These are phyloP conservation scores for Conus betulinus DNA, from an alignment of 1,140 invertebrate genomes.

Conservation along the genomic window DNA sequence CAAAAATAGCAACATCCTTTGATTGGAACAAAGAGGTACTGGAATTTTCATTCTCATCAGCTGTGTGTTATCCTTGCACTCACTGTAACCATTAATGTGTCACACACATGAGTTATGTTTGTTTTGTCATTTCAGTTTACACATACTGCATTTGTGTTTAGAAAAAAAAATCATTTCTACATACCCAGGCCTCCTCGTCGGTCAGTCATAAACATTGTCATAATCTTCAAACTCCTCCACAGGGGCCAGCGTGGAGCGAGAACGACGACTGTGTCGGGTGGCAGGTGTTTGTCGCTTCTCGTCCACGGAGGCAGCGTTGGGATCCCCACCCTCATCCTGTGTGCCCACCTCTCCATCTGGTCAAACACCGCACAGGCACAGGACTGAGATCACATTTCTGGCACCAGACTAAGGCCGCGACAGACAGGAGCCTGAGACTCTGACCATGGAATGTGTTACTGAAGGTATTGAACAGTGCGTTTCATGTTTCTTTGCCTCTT, in stretches of 20 bases:
- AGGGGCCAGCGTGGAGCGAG: slow-evolving; percentile 56
- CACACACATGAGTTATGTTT: background rate
- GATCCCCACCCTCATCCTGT: slow-evolving; percentile 61
- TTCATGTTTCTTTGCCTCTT: too few relatives aligned
- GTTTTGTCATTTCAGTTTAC: background rate
- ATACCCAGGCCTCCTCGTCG: slow-evolving; percentile 70
- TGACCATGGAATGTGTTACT: too few relatives aligned
- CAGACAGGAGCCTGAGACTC: too few relatives aligned
- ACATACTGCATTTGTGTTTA: background rate
- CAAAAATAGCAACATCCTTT: too few relatives aligned
- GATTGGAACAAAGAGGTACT: too few relatives aligned
- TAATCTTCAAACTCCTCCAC: slow-evolving; percentile 61
- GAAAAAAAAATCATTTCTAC: background rate
- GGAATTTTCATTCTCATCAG: background rate
- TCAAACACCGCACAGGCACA: too few relatives aligned
- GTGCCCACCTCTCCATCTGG: slow-evolving; percentile 47
- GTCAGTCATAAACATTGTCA: slow-evolving; percentile 59
- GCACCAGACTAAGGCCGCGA: too few relatives aligned
- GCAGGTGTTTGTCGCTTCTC: slow-evolving; percentile 33
- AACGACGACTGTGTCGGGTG: slow-evolving; percentile 46
- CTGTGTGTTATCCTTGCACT: background rate
- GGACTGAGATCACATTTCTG: too few relatives aligned
- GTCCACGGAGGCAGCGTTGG: slow-evolving; percentile 46
- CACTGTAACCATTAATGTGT: too few relatives aligned
- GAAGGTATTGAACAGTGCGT: too few relatives aligned